Evolutionary conservation across 2,797 vertebrate species (phyloP), one percentile per base, ranked within the genome.

Genomic region (Poecile montanus): DNA sequence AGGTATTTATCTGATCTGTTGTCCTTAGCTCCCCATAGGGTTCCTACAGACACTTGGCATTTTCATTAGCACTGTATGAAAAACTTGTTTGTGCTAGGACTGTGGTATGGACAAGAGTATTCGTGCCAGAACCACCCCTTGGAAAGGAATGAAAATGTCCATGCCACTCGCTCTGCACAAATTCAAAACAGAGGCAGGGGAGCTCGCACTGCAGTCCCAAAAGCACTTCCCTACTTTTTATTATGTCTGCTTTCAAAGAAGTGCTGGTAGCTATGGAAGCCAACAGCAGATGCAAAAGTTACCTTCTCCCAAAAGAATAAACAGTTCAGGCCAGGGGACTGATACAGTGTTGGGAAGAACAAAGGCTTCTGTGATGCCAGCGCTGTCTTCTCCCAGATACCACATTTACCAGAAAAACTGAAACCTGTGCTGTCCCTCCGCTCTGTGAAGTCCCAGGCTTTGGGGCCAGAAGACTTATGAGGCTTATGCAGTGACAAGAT

Each of bases 1-100:
- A 97, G 95, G 94, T 96, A 90, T 93, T 96, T 88, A 74, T 94
- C 83, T 91, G 94, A 85, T 95, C 85, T 89, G 90, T 74, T 94
- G 93, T 95, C 88, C 85, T 91, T 93, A 92, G 89, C 56, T 96
- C 85, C 89, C 89, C 62, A 75, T 65, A 70, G 81, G 29, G 60
- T 15, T 94, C 50, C 80, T 89, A 79, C 75, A 56, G 84, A 95
- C 86, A 58, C 88, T 91, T 80, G 81, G 78, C 74, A 86, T 95
- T 96, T 90, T 95, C 91, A 86, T 85, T 85, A 91, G 82, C 4
- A 7, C 72, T 51, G 74, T 62, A 93, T 95, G 96, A 96, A 97
- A 94, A 95, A 92, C 80, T 92, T 94, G 73, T 93, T 96, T 97
- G 93, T 94, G 84, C 81, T 92, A 89, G 60, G 77, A 36, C 56